A percentile compares a stretch with the other conserved stretches of the same genome.
phyloP scores from a whole-genome alignment of 2,888 invertebrate species.

The Diadromus collaris region DNA sequence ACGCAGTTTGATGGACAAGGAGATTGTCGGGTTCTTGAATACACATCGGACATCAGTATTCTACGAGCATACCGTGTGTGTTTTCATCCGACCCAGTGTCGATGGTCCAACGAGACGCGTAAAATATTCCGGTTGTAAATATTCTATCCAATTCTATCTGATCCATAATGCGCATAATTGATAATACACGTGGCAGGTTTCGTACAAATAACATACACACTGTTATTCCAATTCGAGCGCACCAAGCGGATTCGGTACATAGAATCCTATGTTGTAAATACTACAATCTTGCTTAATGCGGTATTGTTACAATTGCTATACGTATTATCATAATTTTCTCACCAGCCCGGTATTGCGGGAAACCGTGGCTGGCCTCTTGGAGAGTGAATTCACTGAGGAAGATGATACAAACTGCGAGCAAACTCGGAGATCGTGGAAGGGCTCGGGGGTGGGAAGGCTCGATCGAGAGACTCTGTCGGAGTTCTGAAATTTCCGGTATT shows the following conservation, averaged over 20 bases:
- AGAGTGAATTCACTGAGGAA: constrained; percentile 34
- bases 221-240: neutral
- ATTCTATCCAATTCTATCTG: constrained; percentile 4
- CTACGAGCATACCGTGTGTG: neutral
- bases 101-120: neutral
- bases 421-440: constrained; percentile 16
- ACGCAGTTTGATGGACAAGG: constrained; percentile 37
- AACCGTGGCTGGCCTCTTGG: neutral
- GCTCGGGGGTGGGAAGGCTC: constrained; percentile 1
- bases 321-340: constrained; percentile 35
- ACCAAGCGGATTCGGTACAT: neutral
- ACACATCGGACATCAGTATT: constrained; percentile 35
- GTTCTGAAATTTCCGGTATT: constrained; percentile 52
- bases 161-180: constrained; percentile 3
- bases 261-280: neutral
- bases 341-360: constrained; percentile 25
- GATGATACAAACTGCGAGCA: constrained; percentile 24
- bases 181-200: neutral
- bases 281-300: constrained; percentile 6
- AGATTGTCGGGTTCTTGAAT: constrained; percentile 36
- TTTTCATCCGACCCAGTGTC: constrained; percentile 13
- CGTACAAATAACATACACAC: neutral
- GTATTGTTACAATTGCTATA: constrained; percentile 7
- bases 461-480: constrained; percentile 17
- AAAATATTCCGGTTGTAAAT: neutral